A percentile compares a stretch with the other conserved stretches of the same genome.
Evolutionary conservation across 2,797 vertebrate genomes (phyloP).

Genomic region (Nyctibius grandis): DNA sequence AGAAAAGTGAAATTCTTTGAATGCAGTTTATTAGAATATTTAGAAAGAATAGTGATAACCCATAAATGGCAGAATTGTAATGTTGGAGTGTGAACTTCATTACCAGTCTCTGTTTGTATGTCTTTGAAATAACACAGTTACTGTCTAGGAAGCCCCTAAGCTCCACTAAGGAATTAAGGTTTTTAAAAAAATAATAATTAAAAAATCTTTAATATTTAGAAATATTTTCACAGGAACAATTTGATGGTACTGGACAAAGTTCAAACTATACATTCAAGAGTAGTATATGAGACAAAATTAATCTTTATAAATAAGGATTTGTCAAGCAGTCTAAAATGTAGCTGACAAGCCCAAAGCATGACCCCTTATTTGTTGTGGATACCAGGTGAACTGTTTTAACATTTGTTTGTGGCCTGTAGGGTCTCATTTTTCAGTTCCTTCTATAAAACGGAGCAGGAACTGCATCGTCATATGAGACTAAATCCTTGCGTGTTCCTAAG

Average conservation of each 20-base stretch:
- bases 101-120: neutral
- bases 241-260: neutral
- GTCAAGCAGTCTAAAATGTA: neutral
- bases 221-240: neutral
- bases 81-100: neutral
- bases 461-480: neutral
- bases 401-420: neutral
- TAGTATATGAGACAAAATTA: neutral
- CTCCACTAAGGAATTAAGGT: neutral
- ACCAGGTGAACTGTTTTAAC: neutral
- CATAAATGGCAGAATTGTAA: neutral
- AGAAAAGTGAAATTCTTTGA: neutral
- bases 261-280: neutral
- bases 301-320: neutral
- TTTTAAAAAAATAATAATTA: neutral
- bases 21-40: neutral
- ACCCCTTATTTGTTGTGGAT: neutral
- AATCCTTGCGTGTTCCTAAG: neutral
- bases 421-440: neutral
- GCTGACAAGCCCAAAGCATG: neutral
- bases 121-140: neutral
- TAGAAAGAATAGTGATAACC: neutral
- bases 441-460: neutral
- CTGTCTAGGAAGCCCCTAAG: neutral
- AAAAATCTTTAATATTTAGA: neutral